Conservation (phyloP, 2,797 vertebrate genomes). For the Smutsia temminckii region DNA sequence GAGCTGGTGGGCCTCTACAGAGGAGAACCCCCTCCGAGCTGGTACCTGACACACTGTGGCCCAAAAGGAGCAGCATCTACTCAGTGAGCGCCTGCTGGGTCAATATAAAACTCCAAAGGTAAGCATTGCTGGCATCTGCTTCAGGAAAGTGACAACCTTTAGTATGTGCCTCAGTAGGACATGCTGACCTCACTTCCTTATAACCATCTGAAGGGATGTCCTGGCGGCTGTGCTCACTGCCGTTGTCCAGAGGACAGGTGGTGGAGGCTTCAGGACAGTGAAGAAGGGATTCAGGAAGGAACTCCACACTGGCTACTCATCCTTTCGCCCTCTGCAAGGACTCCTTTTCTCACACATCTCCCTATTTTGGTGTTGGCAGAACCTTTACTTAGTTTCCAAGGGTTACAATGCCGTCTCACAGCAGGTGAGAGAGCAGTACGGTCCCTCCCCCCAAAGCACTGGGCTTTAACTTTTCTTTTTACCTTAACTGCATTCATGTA, state of each 20-base stretch:
- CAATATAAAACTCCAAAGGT: background rate
- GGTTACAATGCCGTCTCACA: background rate
- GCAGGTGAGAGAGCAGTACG: background rate
- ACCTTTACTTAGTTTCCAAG: background rate
- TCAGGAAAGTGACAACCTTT: background rate
- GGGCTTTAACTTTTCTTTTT: constrained; percentile 45
- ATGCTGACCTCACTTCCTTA: background rate
- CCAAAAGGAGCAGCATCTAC: background rate
- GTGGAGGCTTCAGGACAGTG: background rate
- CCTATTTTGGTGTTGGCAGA: background rate
- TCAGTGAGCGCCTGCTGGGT: background rate
- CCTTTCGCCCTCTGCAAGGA: background rate
- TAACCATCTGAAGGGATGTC: background rate
- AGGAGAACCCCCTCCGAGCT: background rate
- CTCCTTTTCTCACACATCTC: background rate
- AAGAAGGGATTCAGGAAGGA: background rate
- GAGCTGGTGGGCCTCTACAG: background rate
- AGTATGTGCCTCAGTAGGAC: background rate
- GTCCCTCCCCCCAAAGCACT: background rate
- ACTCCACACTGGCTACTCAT: background rate
- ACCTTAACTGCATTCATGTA: constrained; percentile 94
- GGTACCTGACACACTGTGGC: background rate
- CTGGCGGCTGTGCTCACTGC: background rate
- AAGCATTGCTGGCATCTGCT: background rate
- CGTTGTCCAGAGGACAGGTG: background rate